A percentile compares a stretch with the other conserved stretches of the same genome.
phyloP scores from a whole-genome alignment of 35 echinoderm and acorn worm genomes.

The Hemicentrotus pulcherrimus region DNA sequence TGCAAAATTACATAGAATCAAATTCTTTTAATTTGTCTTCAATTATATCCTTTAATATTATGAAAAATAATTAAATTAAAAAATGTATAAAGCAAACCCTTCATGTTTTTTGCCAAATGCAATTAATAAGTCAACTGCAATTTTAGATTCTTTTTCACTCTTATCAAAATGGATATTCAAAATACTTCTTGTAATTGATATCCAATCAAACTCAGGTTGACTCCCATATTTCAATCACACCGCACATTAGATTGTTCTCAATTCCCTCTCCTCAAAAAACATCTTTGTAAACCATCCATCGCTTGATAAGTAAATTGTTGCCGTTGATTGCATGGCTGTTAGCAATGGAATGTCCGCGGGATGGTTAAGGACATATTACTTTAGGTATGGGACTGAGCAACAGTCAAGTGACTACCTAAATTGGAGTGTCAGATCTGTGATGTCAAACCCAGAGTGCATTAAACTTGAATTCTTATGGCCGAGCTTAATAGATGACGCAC shows the following conservation, averaged over 20 bases:
- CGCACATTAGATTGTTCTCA: conserved; percentile 5
- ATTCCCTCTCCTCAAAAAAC: neutral
- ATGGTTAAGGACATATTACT: conserved; percentile 46
- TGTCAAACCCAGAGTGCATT: conserved; percentile 52
- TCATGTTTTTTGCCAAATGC: neutral
- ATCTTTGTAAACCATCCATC: conserved; percentile 37
- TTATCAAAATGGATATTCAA: conserved; percentile 4
- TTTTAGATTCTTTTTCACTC: neutral
- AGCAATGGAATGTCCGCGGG: conserved; percentile 33
- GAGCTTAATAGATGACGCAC: conserved; percentile 50
- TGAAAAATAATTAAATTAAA: neutral
- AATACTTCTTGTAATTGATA: neutral
- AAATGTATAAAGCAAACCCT: neutral
- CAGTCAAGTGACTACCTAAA: conserved; percentile 31
- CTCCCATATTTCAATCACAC: neutral
- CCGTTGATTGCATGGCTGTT: neutral
- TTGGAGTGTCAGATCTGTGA: conserved; percentile 52
- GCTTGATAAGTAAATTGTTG: conserved; percentile 51
- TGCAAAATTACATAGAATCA: neutral
- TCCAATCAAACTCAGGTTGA: neutral
- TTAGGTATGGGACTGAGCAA: conserved; percentile 31
- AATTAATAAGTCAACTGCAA: neutral
- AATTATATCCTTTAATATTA: neutral
- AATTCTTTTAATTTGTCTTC: neutral
- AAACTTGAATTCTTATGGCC: conserved; percentile 46